phyloP scores from a whole-genome alignment of 1,140 invertebrate genomes.

The Probaryconus sp. region DNA sequence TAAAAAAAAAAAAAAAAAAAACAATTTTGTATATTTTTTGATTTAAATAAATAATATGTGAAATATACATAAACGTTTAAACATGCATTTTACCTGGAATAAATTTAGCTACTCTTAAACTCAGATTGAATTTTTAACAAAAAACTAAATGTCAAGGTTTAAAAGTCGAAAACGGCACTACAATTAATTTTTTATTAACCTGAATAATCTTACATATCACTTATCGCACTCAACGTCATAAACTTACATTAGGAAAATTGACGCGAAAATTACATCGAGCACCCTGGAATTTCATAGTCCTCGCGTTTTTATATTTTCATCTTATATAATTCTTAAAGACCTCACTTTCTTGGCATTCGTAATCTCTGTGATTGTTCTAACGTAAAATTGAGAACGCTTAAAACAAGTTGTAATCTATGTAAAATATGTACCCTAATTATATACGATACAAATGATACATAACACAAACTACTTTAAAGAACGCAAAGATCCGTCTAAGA shows the following conservation, averaged over 20 bases:
- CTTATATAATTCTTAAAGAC: not conserved
- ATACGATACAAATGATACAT: no score
- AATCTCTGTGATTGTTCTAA: not conserved
- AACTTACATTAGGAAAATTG: conserved; percentile 60
- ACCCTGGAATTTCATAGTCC: conserved; percentile 61
- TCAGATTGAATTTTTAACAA: no score
- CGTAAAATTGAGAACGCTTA: no score
- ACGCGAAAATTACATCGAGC: conserved; percentile 62
- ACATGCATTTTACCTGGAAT: no score
- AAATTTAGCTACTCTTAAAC: no score
- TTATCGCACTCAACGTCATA: conserved; percentile 40
- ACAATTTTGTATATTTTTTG: no score
- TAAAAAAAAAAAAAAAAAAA: no score
- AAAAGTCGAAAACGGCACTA: no score
- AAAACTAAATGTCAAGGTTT: no score
- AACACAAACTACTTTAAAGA: no score
- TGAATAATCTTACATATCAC: conserved; percentile 47
- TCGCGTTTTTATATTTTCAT: conserved; percentile 5
- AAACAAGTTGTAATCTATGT: not conserved
- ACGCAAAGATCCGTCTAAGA: not conserved
- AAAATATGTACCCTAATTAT: not conserved
- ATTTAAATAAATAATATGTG: no score
- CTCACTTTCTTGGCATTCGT: conserved; percentile 17
- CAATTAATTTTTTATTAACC: conserved; percentile 36
- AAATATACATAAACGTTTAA: no score